Base-by-base conservation (phyloP, 2,113 vertebrate genomes). In the Cavia aperea region DNA sequence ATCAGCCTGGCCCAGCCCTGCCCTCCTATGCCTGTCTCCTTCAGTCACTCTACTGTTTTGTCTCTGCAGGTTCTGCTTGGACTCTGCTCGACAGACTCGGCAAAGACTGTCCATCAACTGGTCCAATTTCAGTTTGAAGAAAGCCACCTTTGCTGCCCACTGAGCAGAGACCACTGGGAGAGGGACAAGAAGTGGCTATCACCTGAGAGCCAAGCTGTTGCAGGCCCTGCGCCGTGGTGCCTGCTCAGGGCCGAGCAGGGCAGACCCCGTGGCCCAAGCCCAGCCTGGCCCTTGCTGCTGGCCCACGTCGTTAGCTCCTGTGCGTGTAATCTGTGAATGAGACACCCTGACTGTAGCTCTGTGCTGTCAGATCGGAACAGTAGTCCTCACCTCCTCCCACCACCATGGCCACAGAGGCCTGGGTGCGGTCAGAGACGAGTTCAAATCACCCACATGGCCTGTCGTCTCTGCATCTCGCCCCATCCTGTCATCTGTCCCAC, bases 71-170 rank as follows among this genome's bases (percentile, higher is more conserved):
- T 99, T 99, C 97, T 99, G 99, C 97, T 97, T 99, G 98, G 99
- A 99, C 97, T 99, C 99, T 66, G 99, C 99, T 46, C 98, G 99
- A 93, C 99, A 99, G 97, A 99, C 98, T 23, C 98, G 99, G 89
- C 99, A 99, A 90, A 98, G 99, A 95, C 98, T 99, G 92, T 99
- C 99, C 94, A 99, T 99, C 98, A 99, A 99, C 98, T 99, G 99
- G 99, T 99, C 99, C 96, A 99, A 99, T 97, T 99, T 99, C 97
- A 99, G 98, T 97, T 98, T 99, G 98, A 99, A 99, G 98, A 99
- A 99, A 97, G 98, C 98, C 88, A 99, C 99, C 43, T 99, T 98
- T 96, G 99, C 99, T 96, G 98, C 98, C 97, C 99, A 99, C 97
- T 99, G 98, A 99, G 95, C 86, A 90, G 92, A 95, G 90, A 90